Percentiles rank a stretch among this genome's conserved stretches.
phyloP scores from a whole-genome alignment of 2,888 invertebrate species.

The Plusia festucae region DNA sequence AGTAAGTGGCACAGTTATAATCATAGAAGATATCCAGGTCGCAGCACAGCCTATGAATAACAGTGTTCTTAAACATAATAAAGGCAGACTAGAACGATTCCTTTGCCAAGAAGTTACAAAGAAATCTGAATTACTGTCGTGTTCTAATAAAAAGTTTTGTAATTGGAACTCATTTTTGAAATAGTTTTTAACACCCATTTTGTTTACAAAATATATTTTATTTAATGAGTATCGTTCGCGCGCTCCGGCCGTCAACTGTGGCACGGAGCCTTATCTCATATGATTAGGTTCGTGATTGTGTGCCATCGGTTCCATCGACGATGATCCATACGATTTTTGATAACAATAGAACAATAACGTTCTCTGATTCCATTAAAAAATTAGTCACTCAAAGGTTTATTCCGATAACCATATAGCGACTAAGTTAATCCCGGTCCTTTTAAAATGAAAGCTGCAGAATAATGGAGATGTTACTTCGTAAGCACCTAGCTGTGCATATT shows the following conservation, averaged over 20 bases:
- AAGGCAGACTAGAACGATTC: constrained; percentile 69
- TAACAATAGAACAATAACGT: constrained; percentile 53
- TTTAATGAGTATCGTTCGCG: constrained; percentile 27
- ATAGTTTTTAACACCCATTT: constrained; percentile 77
- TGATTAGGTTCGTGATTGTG: constrained; percentile 54
- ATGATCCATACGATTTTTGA: constrained; percentile 59
- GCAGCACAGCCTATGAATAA: constrained; percentile 72
- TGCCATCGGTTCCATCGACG: constrained; percentile 39
- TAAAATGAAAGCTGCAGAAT: background rate
- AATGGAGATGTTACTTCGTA: background rate
- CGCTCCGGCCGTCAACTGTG: constrained; percentile 49
- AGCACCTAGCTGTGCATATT: background rate
- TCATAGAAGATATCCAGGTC: constrained; percentile 70
- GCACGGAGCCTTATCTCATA: constrained; percentile 59
- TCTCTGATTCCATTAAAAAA: constrained; percentile 48
- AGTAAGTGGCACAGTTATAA: constrained; percentile 53
- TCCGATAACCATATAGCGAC: background rate
- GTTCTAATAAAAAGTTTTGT: constrained; percentile 68
- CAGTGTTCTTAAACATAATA: constrained; percentile 70
- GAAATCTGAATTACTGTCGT: constrained; percentile 74
- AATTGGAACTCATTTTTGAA: constrained; percentile 71
- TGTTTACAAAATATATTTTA: constrained; percentile 30
- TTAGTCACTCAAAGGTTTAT: constrained; percentile 10
- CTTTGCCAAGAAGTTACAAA: constrained; percentile 74
- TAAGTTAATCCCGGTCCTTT: background rate